Conservation (phyloP, 2,888 invertebrate species). For the Rhyacophila evoluta region DNA sequence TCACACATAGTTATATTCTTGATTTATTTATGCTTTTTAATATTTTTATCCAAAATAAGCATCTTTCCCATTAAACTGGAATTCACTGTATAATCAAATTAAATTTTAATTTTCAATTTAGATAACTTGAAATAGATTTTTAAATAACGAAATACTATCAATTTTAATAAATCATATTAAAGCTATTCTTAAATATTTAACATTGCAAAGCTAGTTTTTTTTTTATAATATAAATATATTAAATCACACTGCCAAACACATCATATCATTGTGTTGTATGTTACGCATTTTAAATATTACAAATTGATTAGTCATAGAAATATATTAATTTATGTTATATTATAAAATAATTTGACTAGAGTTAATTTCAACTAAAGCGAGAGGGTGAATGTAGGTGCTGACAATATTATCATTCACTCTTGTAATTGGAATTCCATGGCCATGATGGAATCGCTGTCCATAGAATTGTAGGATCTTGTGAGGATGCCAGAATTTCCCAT, state of each 20-base stretch:
- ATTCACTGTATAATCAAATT: too few relatives aligned
- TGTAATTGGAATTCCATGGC: slow-evolving; percentile 52
- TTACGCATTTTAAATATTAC: background rate
- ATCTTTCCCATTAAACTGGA: too few relatives aligned
- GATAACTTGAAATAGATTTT: too few relatives aligned
- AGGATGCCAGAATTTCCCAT: slow-evolving; percentile 54
- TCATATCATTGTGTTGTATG: background rate
- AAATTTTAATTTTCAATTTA: too few relatives aligned
- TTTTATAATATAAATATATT: background rate
- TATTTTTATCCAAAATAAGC: too few relatives aligned
- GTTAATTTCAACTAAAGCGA: background rate
- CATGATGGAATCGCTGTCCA: slow-evolving; percentile 52
- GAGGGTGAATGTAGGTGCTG: too few relatives aligned
- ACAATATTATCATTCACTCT: slow-evolving; percentile 32
- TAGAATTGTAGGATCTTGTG: slow-evolving; percentile 53
- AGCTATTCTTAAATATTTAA: background rate
- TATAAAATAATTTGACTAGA: slow-evolving; percentile 18
- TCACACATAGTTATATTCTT: too few relatives aligned
- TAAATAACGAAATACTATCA: too few relatives aligned
- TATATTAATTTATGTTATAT: background rate
- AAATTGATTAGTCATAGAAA: background rate
- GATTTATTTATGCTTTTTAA: too few relatives aligned
- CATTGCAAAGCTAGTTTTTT: background rate
- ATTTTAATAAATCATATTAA: too few relatives aligned
- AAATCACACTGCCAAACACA: background rate